Evolutionary conservation across 2,113 vertebrate species (phyloP).

Genomic region (Pituophis catenifer): DNA sequence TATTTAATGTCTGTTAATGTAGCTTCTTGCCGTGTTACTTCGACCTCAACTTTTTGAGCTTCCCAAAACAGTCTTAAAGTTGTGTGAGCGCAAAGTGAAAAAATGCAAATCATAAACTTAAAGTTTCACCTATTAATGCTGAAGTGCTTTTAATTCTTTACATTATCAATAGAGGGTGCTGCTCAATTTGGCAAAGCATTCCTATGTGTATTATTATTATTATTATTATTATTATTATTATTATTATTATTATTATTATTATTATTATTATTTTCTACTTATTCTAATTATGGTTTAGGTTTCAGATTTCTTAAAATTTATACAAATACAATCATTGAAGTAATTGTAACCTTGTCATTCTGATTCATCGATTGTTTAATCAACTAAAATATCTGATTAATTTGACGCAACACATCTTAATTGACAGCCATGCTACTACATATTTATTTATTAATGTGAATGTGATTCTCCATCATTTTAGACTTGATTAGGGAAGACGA

Average conservation of each 20-base stretch:
- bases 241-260: too few species aligned
- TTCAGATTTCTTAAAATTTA: neutral
- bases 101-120: neutral
- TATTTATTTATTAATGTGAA: neutral
- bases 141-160: neutral
- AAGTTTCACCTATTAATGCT: fast-evolving
- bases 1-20: neutral
- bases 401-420: neutral
- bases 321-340: neutral
- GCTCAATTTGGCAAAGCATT: neutral
- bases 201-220: fast-evolving
- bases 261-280: too few species aligned
- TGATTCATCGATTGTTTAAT: neutral
- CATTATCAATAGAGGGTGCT: conserved; percentile 49
- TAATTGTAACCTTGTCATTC: fast-evolving
- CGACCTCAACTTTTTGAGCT: neutral
- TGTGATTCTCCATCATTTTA: neutral
- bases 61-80: neutral
- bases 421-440: neutral
- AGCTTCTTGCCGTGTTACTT: neutral
- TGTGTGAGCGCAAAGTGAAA: neutral
- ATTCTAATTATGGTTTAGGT: neutral
- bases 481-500: neutral
- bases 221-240: too few species aligned
- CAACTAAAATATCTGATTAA: neutral